Base-by-base conservation (phyloP, 2,113 vertebrate genomes). In the Mesocricetus auratus region DNA sequence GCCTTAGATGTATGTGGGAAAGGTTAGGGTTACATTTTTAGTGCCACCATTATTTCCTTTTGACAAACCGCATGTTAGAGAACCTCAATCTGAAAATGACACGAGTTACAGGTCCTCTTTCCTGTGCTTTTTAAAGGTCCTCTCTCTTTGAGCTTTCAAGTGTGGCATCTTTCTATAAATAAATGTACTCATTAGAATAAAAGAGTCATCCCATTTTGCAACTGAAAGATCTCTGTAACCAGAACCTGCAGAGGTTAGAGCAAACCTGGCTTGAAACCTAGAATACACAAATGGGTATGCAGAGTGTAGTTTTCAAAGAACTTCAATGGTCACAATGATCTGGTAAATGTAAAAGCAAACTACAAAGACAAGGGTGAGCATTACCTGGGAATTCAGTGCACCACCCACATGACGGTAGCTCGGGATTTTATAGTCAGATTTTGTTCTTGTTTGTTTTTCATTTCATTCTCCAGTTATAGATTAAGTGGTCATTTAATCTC, bases 31-130 rank as follows among this genome's bases (percentile, higher is more conserved):
- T 89, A 87, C 39, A 82, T 64, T 91, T 95, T 95, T 81, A 42
- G 24, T 96, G 77, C 77, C 78, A 82, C 74, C 90, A 83, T 93
- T 94, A 94, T 97, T 97, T 97, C 93, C 97, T 97, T 90, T 39
- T 92, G 78, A 89, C 78, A 97, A 96, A 96, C 95, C 96, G 64
- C 94, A 93, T 22, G 87, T 90, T 62, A 93, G 77, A 95, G 33
- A 87, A 87, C 69, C 29, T 94, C 73, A 68, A 1, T 89, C 68
- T 88, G 95, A 91, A 96, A 97, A 94, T 91, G 86, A 86, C 73
- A 85, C 0, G 1, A 86, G 15, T 92, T 94, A 75, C 31, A 66
- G 77, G 26, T 4, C 16, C 21, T 71, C 79, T n/a, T 86, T 95
- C 50, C 60, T 92, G 69, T 83, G 83, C 60, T 69, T 92, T 73